Percentiles rank a stretch among this genome's conserved stretches.
These are phyloP conservation scores for Leptopilina boulardi DNA, from an alignment of 1,140 invertebrate genomes.

Conservation along the genomic window DNA sequence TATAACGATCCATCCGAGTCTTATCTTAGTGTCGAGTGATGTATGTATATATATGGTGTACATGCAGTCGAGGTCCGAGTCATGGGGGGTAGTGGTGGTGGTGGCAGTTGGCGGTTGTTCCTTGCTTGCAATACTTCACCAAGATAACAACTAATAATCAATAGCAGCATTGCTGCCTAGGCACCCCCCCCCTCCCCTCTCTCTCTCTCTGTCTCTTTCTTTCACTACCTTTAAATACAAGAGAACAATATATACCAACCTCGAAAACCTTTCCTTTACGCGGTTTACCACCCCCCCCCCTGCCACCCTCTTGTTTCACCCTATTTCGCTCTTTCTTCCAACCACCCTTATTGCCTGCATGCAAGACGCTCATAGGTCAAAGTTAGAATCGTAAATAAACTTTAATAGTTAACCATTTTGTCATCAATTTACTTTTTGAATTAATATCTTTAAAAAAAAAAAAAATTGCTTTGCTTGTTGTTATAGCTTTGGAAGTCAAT, in stretches of 20 bases:
- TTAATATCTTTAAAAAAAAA: no score
- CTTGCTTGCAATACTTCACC: conserved; percentile 70
- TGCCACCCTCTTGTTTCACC: conserved; percentile 33
- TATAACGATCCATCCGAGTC: conserved; percentile 74
- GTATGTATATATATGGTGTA: conserved; percentile 63
- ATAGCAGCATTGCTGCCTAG: conserved; percentile 67
- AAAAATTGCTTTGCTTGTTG: no score
- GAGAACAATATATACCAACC: conserved; percentile 49
- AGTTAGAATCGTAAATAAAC: conserved; percentile 62
- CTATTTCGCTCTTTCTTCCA: conserved; percentile 51
- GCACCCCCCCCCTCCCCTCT: no score
- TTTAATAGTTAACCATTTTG: conserved; percentile 49
- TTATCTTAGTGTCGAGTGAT: conserved; percentile 74
- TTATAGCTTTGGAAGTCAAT: no score
- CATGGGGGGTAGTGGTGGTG: conserved; percentile 54
- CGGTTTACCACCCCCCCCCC: conserved; percentile 41
- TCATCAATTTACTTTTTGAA: conserved; percentile 10
- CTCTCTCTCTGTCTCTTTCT: no score
- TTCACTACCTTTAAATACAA: not conserved
- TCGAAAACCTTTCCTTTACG: conserved; percentile 53
- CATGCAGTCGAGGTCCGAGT: conserved; percentile 51
- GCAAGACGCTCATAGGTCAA: conserved; percentile 67
- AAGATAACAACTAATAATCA: conserved; percentile 74
- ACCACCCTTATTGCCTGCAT: conserved; percentile 52
- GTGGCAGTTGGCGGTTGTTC: conserved; percentile 53